These are phyloP conservation scores for Nephrotoma appendiculata DNA, from an alignment of 2,888 invertebrate genomes.

Conservation along the genomic window DNA sequence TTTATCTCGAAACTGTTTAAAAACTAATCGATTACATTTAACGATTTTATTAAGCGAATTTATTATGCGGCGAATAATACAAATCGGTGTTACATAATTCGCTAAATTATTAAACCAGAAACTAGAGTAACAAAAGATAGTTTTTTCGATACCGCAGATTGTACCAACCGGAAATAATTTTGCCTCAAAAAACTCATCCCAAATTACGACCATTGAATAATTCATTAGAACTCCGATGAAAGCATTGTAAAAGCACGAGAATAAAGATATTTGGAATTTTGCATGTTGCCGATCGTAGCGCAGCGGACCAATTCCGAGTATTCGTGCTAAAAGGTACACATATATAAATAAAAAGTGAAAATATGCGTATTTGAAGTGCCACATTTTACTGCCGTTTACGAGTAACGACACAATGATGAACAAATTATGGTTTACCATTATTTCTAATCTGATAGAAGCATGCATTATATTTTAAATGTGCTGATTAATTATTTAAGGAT, in stretches of 20 bases:
- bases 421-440: too few relatives aligned
- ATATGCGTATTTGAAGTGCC: background rate
- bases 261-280: background rate
- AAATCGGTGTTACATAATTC: background rate
- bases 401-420: too few relatives aligned
- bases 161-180: too few relatives aligned
- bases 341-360: background rate
- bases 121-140: background rate
- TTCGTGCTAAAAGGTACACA: background rate
- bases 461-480: too few relatives aligned
- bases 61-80: background rate
- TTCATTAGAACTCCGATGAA: background rate
- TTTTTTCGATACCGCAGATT: too few relatives aligned
- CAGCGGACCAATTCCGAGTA: background rate
- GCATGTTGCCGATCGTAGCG: background rate
- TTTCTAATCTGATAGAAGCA: too few relatives aligned
- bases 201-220: background rate
- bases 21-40: background rate
- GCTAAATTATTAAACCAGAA: background rate
- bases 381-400: background rate
- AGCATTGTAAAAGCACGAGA: background rate
- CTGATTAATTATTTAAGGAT: too few relatives aligned
- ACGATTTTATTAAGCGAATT: background rate
- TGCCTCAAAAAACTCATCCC: background rate
- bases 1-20: background rate